These are phyloP conservation scores for Cheilosia vulpina DNA, from an alignment of 2,888 invertebrate genomes.

Conservation along the genomic window DNA sequence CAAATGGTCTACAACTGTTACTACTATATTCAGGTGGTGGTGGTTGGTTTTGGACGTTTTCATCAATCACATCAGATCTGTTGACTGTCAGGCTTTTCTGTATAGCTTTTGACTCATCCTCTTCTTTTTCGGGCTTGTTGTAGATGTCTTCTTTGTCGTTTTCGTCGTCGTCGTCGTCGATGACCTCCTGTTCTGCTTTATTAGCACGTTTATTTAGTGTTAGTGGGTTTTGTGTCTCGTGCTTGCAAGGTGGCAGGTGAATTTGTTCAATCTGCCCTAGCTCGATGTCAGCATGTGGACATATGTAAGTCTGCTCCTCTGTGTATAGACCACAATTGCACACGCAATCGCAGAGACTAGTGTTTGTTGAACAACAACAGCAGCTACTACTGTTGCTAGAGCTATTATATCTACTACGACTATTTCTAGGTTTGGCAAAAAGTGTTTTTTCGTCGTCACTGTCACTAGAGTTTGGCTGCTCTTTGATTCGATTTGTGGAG, in stretches of 20 bases:
- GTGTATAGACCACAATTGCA: slow-evolving; percentile 42
- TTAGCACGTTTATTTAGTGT: slow-evolving; percentile 25
- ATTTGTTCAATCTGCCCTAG: slow-evolving; percentile 36
- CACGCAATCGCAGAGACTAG: slow-evolving; percentile 39
- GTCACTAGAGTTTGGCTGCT: slow-evolving; percentile 14
- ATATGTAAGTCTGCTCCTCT: slow-evolving; percentile 16
- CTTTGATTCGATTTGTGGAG: background rate
- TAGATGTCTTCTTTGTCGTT: slow-evolving; percentile 4
- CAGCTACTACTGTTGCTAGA: slow-evolving; percentile 55
- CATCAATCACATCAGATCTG: slow-evolving; percentile 38
- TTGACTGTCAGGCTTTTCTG: slow-evolving; percentile 25
- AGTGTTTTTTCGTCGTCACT: slow-evolving; percentile 61
- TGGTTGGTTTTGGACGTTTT: slow-evolving; percentile 68
- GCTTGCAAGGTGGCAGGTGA: slow-evolving; percentile 8
- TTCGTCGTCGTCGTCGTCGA: slow-evolving; percentile 9
- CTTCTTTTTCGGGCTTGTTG: background rate
- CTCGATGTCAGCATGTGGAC: slow-evolving; percentile 1
- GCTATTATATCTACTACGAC: slow-evolving; percentile 48
- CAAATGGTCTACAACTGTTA: slow-evolving; percentile 45
- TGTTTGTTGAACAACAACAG: slow-evolving; percentile 52
- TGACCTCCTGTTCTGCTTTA: slow-evolving; percentile 38
- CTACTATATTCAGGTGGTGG: slow-evolving; percentile 60
- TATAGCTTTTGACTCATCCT: slow-evolving; percentile 1
- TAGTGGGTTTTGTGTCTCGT: slow-evolving; percentile 19
- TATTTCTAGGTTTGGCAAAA: slow-evolving; percentile 61